Conservation (phyloP, 2,113 vertebrate species). For the Tiliqua scincoides region DNA sequence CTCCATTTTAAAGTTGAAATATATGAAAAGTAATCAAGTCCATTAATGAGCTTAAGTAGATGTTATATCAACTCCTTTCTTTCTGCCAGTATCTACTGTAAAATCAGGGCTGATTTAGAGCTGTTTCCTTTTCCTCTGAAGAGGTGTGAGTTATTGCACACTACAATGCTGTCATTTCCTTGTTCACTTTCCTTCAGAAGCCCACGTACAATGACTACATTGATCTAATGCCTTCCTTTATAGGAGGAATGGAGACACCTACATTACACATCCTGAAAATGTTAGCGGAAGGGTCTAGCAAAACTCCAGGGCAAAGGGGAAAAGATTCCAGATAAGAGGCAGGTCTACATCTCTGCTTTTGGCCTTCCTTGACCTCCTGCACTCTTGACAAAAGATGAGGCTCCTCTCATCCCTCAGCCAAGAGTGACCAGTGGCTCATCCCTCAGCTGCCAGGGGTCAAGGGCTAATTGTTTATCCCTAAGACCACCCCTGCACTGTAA, state of each 20-base stretch:
- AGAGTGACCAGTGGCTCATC: no score
- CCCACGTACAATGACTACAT: not conserved
- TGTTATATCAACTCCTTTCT: constrained; percentile 35
- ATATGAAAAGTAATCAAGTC: constrained; percentile 31
- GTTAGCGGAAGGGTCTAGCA: not conserved
- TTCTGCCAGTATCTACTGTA: not conserved
- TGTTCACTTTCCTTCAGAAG: not conserved
- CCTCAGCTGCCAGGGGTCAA: no score
- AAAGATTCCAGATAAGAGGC: not conserved
- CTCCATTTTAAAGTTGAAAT: constrained; percentile 53
- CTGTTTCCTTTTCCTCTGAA: not conserved
- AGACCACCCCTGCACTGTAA: no score
- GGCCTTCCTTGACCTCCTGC: not conserved
- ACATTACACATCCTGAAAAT: not conserved
- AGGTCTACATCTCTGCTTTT: not conserved
- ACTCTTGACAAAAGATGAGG: not conserved
- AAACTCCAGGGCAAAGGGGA: not conserved
- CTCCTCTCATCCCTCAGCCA: not conserved
- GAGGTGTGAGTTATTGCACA: not conserved
- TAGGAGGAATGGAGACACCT: not conserved
- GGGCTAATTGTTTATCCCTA: no score
- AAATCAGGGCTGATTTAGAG: not conserved
- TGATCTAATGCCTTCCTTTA: no score
- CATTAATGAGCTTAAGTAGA: constrained; percentile 16
- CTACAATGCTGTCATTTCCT: no score